Conservation (phyloP, 2,113 vertebrate genomes). For the Geococcyx californianus region DNA sequence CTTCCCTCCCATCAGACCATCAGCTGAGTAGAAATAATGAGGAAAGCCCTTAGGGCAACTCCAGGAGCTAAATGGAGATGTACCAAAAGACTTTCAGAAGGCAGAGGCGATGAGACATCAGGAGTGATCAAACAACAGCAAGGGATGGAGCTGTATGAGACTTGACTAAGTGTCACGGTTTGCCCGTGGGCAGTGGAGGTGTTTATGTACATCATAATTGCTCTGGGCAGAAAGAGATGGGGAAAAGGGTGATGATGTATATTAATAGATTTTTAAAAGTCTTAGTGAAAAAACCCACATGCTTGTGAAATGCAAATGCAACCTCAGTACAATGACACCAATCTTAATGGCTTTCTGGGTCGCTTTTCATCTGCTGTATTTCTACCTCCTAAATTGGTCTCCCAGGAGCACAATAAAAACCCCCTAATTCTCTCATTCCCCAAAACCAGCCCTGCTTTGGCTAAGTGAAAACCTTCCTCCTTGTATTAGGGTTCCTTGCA, state of each 20-base stretch:
- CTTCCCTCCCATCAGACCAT: background rate
- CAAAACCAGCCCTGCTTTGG: background rate
- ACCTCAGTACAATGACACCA: background rate
- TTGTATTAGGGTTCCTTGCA: background rate
- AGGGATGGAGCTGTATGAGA: background rate
- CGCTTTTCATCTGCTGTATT: background rate
- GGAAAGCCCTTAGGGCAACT: background rate
- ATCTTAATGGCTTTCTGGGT: background rate
- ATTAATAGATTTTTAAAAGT: background rate
- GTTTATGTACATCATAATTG: background rate
- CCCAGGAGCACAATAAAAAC: background rate
- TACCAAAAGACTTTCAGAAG: background rate
- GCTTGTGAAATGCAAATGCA: background rate
- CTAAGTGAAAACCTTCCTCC: background rate
- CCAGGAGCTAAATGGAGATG: background rate
- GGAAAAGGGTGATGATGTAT: background rate
- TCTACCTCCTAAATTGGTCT: background rate
- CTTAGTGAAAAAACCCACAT: background rate
- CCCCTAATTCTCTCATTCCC: background rate
- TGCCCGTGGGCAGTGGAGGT: background rate
- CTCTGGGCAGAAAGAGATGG: background rate
- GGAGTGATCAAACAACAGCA: background rate
- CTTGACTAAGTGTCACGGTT: background rate
- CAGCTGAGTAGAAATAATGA: background rate
- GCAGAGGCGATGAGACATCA: background rate